Base-by-base conservation (phyloP, 2,113 vertebrate genomes). In the Cinclus mexicanus region DNA sequence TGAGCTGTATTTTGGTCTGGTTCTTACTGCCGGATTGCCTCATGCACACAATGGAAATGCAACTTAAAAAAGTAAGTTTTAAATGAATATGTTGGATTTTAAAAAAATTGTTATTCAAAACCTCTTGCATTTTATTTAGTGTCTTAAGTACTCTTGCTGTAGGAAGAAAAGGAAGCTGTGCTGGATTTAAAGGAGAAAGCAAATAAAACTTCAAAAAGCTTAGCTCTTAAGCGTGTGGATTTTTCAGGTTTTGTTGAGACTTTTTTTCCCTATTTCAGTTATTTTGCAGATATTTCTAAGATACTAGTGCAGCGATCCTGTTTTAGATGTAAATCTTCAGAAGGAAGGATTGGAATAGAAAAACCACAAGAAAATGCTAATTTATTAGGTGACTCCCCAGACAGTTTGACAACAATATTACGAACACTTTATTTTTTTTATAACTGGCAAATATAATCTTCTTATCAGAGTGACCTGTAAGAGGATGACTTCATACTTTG, bases 251-350 rank as follows among this genome's bases (percentile, higher is more conserved):
- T 83, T 90, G 33, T 78, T 83, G 47, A 35, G 52, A 47, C 9
- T 28, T 87, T n/a, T 87, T 71, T 26, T 18, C 5, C 17, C 10
- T 46, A 22, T 49, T 33, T 74, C 28, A 13, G 55, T 86, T 93
- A 83, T 83, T 94, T 95, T 84, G 77, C 67, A 80, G 81, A 17
- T 91, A 75, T 81, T 89, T 92, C 64, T 71, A 67, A 84, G 65
- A 47, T 47, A 94, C 42, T 57, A 82, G 50, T 15, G 13, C 46
- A 72, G 26, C 12, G 13, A 83, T 75, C 6, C 50, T 49, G 11
- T 59, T 90, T 87, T 39, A 81, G 68, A 75, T 94, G 60, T 78
- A 89, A 89, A 81, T 89, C 83, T 94, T 80, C 55, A 49, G 55
- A 39, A 86, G 39, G 56, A 93, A 80, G 35, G 56, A 35, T 83